Conservation (phyloP, 2,113 vertebrate genomes). For the Mionectes macconnelli region DNA sequence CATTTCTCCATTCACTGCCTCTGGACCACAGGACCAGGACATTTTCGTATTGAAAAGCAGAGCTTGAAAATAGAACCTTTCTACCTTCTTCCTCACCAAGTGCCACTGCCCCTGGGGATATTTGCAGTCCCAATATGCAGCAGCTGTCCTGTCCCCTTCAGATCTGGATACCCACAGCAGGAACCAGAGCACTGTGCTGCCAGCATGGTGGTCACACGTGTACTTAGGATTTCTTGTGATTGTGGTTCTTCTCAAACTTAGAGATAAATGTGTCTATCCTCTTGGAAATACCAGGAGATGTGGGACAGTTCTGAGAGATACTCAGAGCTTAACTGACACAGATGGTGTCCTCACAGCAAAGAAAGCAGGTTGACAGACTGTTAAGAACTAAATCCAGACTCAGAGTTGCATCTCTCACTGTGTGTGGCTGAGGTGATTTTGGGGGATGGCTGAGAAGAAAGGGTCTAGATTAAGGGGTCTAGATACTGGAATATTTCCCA, state of each 20-base stretch:
- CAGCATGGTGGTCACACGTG: background rate
- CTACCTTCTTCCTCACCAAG: background rate
- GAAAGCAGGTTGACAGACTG: background rate
- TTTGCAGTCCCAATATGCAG: accelerated
- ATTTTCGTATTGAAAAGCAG: background rate
- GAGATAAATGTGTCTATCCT: background rate
- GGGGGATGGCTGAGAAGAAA: background rate
- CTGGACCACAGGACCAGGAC: background rate
- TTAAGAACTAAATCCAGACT: background rate
- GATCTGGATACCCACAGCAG: too few relatives aligned
- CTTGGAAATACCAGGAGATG: background rate
- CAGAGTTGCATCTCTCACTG: background rate
- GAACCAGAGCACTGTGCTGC: background rate
- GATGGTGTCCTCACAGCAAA: background rate
- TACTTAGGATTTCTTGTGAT: background rate
- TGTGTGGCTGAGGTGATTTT: background rate
- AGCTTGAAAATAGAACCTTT: background rate
- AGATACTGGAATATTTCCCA: background rate
- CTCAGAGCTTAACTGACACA: background rate
- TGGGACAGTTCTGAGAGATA: background rate
- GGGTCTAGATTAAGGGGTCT: too few relatives aligned
- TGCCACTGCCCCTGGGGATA: background rate
- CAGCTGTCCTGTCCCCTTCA: background rate
- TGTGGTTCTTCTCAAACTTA: background rate
- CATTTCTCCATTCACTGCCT: background rate